Evolutionary conservation across 2,797 vertebrate genomes (phyloP).

Genomic region (Graptemys geographica): DNA sequence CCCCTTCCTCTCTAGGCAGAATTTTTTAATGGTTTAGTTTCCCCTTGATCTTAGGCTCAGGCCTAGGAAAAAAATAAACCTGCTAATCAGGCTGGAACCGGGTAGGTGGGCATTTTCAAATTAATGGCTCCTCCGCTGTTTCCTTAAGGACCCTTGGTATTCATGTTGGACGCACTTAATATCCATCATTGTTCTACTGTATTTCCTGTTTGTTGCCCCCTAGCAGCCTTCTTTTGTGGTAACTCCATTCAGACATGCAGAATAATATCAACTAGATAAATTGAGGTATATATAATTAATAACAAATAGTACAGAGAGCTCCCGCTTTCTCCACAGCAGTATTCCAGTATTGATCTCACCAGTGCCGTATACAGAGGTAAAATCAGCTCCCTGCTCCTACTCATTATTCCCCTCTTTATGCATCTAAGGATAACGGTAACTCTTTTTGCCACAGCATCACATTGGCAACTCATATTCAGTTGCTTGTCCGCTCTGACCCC

Average conservation of each 20-base stretch:
- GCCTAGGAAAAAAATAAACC: not conserved
- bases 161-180: not conserved
- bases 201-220: not conserved
- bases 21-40: not conserved
- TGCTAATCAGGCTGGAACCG: not conserved
- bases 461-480: not conserved
- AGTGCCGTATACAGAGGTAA: not conserved
- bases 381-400: not conserved
- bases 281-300: not conserved
- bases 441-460: not conserved
- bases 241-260: not conserved
- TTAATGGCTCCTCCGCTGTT: not conserved
- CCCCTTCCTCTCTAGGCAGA: not conserved
- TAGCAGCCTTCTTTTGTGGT: not conserved
- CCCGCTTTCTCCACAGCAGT: not conserved
- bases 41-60: not conserved
- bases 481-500: not conserved
- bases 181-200: not conserved
- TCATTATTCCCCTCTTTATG: not conserved
- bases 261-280: not conserved
- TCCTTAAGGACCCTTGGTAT: not conserved
- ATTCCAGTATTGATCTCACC: not conserved
- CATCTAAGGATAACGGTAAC: not conserved
- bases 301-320: not conserved
- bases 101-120: not conserved